phyloP scores from a whole-genome alignment of 2,113 vertebrate species.

The Cairina moschata region DNA sequence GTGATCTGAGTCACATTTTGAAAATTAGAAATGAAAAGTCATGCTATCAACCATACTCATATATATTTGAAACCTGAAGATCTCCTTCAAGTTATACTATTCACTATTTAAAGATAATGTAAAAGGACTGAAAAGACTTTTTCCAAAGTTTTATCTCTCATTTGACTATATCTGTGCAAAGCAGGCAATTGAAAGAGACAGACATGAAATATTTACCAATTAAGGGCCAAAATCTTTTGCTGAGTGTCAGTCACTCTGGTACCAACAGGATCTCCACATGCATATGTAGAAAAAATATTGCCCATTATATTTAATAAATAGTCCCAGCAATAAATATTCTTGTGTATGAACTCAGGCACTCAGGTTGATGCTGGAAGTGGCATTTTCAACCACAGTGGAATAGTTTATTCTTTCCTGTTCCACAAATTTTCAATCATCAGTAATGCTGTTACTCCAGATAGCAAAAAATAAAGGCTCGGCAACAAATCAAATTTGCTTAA shows the following conservation, averaged over 20 bases:
- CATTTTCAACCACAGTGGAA: neutral
- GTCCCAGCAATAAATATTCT: slow-evolving; percentile 2
- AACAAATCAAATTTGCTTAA: neutral
- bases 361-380: neutral
- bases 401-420: neutral
- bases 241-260: neutral
- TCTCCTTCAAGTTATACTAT: neutral
- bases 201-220: neutral
- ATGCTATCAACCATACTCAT: neutral
- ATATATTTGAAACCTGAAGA: neutral
- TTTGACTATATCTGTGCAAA: neutral
- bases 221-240: neutral
- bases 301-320: slow-evolving; percentile 15
- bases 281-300: neutral
- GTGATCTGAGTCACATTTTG: neutral
- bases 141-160: neutral
- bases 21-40: neutral
- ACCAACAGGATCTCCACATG: neutral
- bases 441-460: neutral
- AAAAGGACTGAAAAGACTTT: neutral
- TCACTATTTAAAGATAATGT: neutral
- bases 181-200: neutral
- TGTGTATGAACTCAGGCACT: neutral
- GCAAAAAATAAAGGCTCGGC: neutral
- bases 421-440: neutral